Conservation (phyloP, 2,113 vertebrate genomes). For the Tympanuchus pallidicinctus region DNA sequence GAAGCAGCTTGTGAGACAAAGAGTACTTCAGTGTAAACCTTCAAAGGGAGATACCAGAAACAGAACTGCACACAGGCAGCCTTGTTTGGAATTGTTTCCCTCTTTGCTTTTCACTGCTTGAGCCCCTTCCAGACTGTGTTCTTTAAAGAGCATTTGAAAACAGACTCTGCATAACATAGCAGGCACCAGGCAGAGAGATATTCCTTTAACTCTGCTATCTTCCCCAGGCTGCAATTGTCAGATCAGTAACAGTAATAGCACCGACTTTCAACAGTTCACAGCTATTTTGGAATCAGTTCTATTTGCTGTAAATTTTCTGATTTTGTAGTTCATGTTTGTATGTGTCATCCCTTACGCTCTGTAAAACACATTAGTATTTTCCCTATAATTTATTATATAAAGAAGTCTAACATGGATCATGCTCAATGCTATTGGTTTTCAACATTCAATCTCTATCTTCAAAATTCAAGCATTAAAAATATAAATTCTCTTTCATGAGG, state of each 20-base stretch:
- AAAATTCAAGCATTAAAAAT: background rate
- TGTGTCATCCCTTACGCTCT: background rate
- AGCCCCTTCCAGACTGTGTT: slow-evolving; percentile 55
- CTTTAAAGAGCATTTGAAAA: slow-evolving; percentile 55
- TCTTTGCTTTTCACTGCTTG: slow-evolving; percentile 49
- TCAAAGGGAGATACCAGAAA: slow-evolving; percentile 45
- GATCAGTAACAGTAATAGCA: background rate
- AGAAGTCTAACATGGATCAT: background rate
- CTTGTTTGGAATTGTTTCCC: slow-evolving; percentile 84
- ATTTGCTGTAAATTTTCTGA: background rate
- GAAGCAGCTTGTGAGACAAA: slow-evolving; percentile 63
- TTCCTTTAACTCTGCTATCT: background rate
- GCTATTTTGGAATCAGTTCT: background rate
- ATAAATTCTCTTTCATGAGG: background rate
- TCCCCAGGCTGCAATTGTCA: background rate
- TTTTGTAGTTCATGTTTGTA: background rate
- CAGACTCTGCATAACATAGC: background rate
- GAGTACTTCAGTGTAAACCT: slow-evolving; percentile 71
- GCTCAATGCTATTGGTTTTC: background rate
- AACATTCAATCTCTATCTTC: background rate
- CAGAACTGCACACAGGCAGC: slow-evolving; percentile 53
- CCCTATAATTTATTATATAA: background rate
- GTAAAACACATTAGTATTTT: background rate
- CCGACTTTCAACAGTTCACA: background rate
- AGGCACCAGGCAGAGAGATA: background rate